Percentiles rank a stretch among this genome's conserved stretches.
Conservation (phyloP, 2,113 vertebrate genomes). For the Telmatochromis sp. region DNA sequence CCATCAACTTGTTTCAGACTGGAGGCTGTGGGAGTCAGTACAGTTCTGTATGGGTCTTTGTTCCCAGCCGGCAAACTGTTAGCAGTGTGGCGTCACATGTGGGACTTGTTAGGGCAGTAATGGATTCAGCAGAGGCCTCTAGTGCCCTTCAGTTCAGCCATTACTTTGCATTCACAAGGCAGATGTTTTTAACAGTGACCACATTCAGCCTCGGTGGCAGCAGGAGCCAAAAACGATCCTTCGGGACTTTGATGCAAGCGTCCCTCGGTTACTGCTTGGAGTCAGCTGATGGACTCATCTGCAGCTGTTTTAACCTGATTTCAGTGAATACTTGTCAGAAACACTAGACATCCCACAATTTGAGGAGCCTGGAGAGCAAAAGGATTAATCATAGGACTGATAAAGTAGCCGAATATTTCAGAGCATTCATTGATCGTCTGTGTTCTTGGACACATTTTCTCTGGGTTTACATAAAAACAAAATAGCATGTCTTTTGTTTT, state of each 20-base stretch:
- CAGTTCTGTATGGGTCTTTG: background rate
- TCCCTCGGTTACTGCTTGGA: background rate
- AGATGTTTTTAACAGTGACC: background rate
- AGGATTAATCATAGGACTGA: background rate
- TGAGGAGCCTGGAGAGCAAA: background rate
- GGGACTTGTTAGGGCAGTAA: background rate
- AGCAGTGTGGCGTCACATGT: background rate
- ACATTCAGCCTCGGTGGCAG: background rate
- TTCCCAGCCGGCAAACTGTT: background rate
- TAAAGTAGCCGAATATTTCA: rapidly evolving
- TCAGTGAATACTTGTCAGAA: background rate
- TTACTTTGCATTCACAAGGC: background rate
- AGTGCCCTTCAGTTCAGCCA: background rate
- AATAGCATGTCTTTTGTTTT: background rate
- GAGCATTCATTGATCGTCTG: background rate
- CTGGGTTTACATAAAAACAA: background rate
- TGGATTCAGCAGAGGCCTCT: background rate
- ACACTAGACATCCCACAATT: background rate
- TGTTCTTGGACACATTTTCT: background rate
- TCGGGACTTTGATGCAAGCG: background rate
- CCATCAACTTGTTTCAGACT: background rate
- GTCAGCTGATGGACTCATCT: background rate
- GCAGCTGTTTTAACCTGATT: background rate
- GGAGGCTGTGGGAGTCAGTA: background rate
- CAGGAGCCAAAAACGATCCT: background rate